Evolutionary conservation across 2,113 vertebrate genomes (phyloP).

Genomic region (Naja naja): DNA sequence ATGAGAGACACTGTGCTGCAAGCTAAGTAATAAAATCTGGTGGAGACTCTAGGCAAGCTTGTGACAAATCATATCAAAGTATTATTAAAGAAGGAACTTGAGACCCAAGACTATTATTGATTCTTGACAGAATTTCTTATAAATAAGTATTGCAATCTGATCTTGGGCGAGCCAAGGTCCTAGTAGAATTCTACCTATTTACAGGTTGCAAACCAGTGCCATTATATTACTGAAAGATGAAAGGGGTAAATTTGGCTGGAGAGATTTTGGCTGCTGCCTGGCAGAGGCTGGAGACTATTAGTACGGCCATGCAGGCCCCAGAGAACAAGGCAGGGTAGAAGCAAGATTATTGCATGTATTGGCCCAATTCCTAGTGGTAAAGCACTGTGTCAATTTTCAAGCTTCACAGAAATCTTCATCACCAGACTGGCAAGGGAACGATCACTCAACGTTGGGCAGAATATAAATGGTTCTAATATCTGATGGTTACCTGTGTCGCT

Average conservation of each 20-base stretch:
- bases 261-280: conserved; percentile 63
- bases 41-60: conserved; percentile 82
- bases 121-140: conserved; percentile 90
- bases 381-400: background rate
- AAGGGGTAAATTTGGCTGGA: conserved; percentile 64
- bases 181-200: conserved; percentile 79
- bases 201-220: conserved; percentile 75
- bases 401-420: conserved; percentile 9
- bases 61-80: conserved; percentile 94
- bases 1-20: conserved; percentile 81
- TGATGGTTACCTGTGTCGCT: background rate
- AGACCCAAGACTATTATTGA: conserved; percentile 89
- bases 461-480: background rate
- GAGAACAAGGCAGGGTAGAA: background rate
- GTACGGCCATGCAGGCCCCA: background rate
- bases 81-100: conserved; percentile 92
- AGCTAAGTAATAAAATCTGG: conserved; percentile 90
- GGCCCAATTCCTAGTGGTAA: background rate
- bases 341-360: background rate
- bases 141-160: conserved; percentile 89
- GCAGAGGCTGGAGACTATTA: conserved; percentile 60
- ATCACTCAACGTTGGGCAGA: background rate
- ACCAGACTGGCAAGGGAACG: background rate
- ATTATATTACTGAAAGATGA: conserved; percentile 72
- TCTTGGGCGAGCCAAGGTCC: conserved; percentile 75